Conservation (phyloP, 2,888 invertebrate species). For the Athrips mouffetella region DNA sequence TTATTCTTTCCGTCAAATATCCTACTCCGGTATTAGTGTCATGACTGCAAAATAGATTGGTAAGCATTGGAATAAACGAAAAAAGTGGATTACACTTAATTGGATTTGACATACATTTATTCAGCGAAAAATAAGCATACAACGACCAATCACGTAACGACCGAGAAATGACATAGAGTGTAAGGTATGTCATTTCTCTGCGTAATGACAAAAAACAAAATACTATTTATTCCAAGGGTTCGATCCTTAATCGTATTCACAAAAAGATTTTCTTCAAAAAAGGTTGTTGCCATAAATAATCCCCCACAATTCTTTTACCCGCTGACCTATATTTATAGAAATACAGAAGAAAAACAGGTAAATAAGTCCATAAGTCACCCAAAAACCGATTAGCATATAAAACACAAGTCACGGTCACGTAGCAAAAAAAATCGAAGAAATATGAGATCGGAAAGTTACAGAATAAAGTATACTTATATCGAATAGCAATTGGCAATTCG, state of each 20-base stretch:
- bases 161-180: too few relatives aligned
- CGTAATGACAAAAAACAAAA: not conserved
- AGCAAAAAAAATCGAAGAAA: constrained; percentile 49
- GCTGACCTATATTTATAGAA: constrained; percentile 10
- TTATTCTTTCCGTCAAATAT: too few relatives aligned
- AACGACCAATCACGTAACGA: too few relatives aligned
- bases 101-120: too few relatives aligned
- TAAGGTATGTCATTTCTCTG: too few relatives aligned
- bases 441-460: constrained; percentile 65
- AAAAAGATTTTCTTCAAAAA: not conserved
- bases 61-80: too few relatives aligned
- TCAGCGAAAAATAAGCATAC: too few relatives aligned
- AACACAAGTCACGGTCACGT: constrained; percentile 20
- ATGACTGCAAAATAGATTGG: too few relatives aligned
- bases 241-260: not conserved
- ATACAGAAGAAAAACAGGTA: constrained; percentile 5
- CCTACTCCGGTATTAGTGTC: too few relatives aligned
- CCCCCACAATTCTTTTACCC: not conserved
- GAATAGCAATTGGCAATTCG: constrained; percentile 75
- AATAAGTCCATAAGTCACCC: constrained; percentile 17
- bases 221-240: too few relatives aligned
- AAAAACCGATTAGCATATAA: constrained; percentile 20
- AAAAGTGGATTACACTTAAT: too few relatives aligned
- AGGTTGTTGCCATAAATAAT: constrained; percentile 1
- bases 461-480: constrained; percentile 71